Evolutionary conservation across 2,888 invertebrate genomes (phyloP).

Genomic region (Encarsia formosa): DNA sequence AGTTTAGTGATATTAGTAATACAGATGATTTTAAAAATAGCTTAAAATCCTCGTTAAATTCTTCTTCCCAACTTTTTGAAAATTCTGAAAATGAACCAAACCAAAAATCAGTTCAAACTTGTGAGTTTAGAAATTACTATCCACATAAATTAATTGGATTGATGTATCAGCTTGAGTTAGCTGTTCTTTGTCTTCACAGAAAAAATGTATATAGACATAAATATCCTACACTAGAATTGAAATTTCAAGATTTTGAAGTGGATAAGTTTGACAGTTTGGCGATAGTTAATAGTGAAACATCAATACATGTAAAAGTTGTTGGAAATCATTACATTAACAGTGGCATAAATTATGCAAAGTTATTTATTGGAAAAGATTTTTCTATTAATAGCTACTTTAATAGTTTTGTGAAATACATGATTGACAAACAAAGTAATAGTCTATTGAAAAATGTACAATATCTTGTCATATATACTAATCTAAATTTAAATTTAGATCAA

Average conservation of each 20-base stretch:
- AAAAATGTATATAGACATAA: conserved; percentile 32
- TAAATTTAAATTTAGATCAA: conserved; percentile 31
- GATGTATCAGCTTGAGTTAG: conserved; percentile 36
- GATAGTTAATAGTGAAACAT: conserved; percentile 31
- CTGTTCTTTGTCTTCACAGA: conserved; percentile 33
- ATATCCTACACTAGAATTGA: conserved; percentile 35
- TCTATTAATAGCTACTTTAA: conserved; percentile 32
- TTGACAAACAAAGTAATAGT: conserved; percentile 18
- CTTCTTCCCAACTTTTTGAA: not conserved
- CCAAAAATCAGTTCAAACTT: not conserved
- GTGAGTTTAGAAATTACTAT: conserved; percentile 21
- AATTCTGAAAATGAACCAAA: not conserved
- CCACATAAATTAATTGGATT: conserved; percentile 32
- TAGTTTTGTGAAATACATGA: conserved; percentile 33
- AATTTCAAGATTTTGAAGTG: conserved; percentile 32
- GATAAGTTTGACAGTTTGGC: conserved; percentile 27
- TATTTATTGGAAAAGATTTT: conserved; percentile 33
- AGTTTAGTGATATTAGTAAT: too few species aligned
- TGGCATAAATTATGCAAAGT: conserved; percentile 30
- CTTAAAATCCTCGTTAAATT: too few species aligned
- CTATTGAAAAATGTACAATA: conserved; percentile 30
- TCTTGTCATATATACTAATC: conserved; percentile 35
- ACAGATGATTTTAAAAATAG: not conserved
- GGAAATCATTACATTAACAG: conserved; percentile 31
- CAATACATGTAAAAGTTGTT: conserved; percentile 33